These are phyloP conservation scores for Acanthis flammea DNA, from an alignment of 2,797 vertebrate species.

Conservation along the genomic window DNA sequence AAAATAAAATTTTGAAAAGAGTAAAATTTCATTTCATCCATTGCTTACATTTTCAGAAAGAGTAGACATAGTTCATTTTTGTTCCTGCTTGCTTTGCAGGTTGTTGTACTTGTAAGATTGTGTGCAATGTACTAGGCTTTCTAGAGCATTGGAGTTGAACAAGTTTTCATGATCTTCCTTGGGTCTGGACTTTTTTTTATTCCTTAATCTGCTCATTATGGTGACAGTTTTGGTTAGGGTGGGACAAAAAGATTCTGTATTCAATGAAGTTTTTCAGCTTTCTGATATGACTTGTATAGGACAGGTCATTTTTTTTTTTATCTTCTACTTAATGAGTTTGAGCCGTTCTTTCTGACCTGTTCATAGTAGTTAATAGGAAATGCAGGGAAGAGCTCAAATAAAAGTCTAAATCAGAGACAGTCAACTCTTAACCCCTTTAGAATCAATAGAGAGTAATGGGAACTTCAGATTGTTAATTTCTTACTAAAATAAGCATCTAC, in stretches of 20 bases:
- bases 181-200: neutral
- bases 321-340: neutral
- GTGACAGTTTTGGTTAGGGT: neutral
- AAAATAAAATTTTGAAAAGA: neutral
- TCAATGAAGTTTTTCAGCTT: neutral
- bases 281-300: neutral
- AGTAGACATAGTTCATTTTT: neutral
- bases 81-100: neutral
- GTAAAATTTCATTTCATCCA: neutral
- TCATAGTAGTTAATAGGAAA: neutral
- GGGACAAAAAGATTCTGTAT: neutral
- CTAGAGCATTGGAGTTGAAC: neutral
- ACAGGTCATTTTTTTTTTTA: neutral
- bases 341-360: neutral
- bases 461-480: neutral
- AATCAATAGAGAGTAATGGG: neutral
- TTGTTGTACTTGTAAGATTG: neutral
- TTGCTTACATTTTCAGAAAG: neutral
- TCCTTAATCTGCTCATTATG: neutral
- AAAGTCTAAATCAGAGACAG: neutral
- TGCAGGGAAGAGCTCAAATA: neutral
- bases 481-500: neutral
- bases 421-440: neutral
- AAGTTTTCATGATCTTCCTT: neutral
- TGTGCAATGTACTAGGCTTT: neutral